Conservation (phyloP, 2,113 vertebrate genomes). For the Xenus cinereus region DNA sequence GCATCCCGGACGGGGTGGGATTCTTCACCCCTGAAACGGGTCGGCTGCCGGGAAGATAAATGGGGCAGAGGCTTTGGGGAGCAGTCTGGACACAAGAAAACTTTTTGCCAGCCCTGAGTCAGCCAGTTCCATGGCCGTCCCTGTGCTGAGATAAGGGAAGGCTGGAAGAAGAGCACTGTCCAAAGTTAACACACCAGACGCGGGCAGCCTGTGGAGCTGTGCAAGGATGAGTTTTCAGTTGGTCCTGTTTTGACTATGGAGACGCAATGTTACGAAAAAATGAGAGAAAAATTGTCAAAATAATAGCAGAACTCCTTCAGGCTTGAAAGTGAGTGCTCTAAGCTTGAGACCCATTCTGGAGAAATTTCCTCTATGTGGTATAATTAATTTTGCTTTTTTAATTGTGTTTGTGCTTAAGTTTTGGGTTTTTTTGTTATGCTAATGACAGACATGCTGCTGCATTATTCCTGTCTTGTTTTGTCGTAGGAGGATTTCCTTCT, state of each 20-base stretch:
- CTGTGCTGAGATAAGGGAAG: not conserved
- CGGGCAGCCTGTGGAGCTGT: not conserved
- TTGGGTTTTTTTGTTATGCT: not conserved
- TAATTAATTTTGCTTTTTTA: not conserved
- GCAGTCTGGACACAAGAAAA: not conserved
- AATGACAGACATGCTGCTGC: not conserved
- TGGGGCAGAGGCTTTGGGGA: not conserved
- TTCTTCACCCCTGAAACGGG: not conserved
- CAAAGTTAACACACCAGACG: not conserved
- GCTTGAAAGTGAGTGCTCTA: not conserved
- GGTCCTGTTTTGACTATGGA: not conserved
- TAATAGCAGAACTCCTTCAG: not conserved
- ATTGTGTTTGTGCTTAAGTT: not conserved
- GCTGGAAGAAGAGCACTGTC: not conserved
- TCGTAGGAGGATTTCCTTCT: not conserved
- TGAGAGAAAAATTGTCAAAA: not conserved
- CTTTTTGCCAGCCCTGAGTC: accelerated
- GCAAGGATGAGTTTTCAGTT: not conserved
- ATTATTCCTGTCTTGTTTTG: not conserved
- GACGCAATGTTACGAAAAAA: not conserved
- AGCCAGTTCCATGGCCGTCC: accelerated
- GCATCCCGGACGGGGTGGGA: accelerated
- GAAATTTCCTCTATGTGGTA: not conserved
- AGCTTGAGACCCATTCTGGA: not conserved
- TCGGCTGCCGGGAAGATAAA: not conserved